These are phyloP conservation scores for Xanthorhoe spadicearia DNA, from an alignment of 2,888 invertebrate species.

Conservation along the genomic window DNA sequence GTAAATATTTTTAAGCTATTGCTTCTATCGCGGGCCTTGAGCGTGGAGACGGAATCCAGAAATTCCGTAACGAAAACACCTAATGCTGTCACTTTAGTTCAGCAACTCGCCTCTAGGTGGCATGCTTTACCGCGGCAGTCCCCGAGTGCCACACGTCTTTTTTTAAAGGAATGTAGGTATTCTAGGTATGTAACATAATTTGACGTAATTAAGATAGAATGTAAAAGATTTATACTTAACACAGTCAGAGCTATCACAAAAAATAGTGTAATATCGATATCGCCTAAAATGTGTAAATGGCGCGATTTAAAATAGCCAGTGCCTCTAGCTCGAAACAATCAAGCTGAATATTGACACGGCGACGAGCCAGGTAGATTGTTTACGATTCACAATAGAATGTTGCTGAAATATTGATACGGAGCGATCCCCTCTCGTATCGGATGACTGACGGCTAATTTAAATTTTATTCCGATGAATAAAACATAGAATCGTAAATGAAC, in stretches of 20 bases:
- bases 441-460: conserved; percentile 42
- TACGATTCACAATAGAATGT: conserved; percentile 41
- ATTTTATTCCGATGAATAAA: conserved; percentile 45
- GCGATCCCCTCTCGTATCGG: conserved; percentile 29
- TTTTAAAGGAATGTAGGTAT: too few species aligned
- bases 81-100: too few species aligned
- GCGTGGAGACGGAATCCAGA: too few species aligned
- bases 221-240: not conserved
- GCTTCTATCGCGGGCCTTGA: too few species aligned
- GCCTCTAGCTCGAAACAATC: conserved; percentile 25
- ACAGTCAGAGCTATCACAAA: not conserved
- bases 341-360: conserved; percentile 33
- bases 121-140: too few species aligned
- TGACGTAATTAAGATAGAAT: not conserved
- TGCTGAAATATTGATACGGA: conserved; percentile 41
- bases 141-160: too few species aligned
- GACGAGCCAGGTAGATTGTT: conserved; percentile 32
- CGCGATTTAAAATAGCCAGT: conserved; percentile 17
- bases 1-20: too few species aligned
- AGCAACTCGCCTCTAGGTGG: too few species aligned
- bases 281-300: conserved; percentile 20
- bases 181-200: too few species aligned
- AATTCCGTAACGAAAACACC: too few species aligned
- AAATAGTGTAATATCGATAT: not conserved
- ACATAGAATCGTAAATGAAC: conserved; percentile 39